phyloP scores from a whole-genome alignment of 1,140 invertebrate genomes.

The Aplysia californica region DNA sequence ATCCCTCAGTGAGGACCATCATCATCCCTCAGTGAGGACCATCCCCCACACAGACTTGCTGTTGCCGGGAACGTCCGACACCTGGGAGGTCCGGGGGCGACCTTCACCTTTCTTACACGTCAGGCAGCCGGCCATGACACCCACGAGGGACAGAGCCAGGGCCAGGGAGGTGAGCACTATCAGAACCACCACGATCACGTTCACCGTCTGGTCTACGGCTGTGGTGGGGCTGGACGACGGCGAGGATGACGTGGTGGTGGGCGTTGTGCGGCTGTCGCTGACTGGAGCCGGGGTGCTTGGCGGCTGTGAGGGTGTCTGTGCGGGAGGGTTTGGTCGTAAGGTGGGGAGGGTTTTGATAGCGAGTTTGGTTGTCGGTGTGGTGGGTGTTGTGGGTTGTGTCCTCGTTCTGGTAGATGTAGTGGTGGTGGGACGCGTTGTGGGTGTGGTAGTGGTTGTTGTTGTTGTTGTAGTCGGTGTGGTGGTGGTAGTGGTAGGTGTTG shows the following conservation, averaged over 20 bases:
- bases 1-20: no score
- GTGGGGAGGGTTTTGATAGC: no score
- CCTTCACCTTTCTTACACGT: background rate
- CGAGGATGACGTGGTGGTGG: background rate
- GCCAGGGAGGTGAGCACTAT: background rate
- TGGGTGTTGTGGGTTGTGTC: no score
- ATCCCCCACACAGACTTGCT: no score
- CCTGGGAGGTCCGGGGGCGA: background rate
- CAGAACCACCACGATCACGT: background rate
- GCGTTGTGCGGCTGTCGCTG: background rate
- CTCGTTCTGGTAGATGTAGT: no score
- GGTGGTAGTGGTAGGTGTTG: slow-evolving; percentile 6
- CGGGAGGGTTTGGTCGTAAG: no score
- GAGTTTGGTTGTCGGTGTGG: no score
- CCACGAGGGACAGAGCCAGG: background rate
- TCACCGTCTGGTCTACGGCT: background rate
- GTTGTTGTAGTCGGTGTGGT: slow-evolving; percentile 10
- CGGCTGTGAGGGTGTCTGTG: no score
- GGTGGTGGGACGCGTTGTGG: background rate
- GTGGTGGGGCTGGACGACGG: background rate
- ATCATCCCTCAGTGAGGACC: no score
- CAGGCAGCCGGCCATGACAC: background rate
- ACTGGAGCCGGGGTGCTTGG: slow-evolving; percentile 7
- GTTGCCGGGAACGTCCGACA: no score
- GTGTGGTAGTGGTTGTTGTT: background rate